Conservation (phyloP, 2,797 vertebrate species). For the Pseudopleuronectes americanus region DNA sequence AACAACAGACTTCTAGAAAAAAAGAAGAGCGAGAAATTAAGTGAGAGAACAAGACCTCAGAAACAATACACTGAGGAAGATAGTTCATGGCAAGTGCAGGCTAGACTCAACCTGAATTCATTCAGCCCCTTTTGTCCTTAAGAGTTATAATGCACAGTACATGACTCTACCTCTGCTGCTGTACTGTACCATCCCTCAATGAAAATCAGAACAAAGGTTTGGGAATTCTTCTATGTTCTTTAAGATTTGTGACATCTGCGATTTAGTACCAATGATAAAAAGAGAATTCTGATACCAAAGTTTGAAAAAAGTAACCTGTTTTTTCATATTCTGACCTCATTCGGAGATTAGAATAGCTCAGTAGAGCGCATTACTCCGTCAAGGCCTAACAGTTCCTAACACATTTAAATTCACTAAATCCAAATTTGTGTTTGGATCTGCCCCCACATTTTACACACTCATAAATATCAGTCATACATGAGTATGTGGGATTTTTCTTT, state of each 20-base stretch:
- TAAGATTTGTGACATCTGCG: not conserved
- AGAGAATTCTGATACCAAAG: too few relatives aligned
- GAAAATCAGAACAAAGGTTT: not conserved
- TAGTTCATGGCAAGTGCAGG: not conserved
- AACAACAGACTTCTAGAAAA: constrained; percentile 30
- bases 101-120: constrained; percentile 9
- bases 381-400: too few relatives aligned
- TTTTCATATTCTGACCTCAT: too few relatives aligned
- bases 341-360: too few relatives aligned
- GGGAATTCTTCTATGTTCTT: not conserved
- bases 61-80: constrained; percentile 6
- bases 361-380: too few relatives aligned
- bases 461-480: too few relatives aligned
- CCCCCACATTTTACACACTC: too few relatives aligned
- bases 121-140: not conserved
- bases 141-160: not conserved
- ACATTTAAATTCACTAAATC: too few relatives aligned
- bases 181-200: not conserved
- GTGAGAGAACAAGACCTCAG: not conserved
- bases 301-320: too few relatives aligned
- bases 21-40: not conserved
- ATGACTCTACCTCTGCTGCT: not conserved
- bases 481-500: too few relatives aligned
- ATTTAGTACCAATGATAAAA: too few relatives aligned
- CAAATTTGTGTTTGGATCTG: too few relatives aligned